These are phyloP conservation scores for Dolomedes plantarius DNA, from an alignment of 2,888 invertebrate species.

Conservation along the genomic window DNA sequence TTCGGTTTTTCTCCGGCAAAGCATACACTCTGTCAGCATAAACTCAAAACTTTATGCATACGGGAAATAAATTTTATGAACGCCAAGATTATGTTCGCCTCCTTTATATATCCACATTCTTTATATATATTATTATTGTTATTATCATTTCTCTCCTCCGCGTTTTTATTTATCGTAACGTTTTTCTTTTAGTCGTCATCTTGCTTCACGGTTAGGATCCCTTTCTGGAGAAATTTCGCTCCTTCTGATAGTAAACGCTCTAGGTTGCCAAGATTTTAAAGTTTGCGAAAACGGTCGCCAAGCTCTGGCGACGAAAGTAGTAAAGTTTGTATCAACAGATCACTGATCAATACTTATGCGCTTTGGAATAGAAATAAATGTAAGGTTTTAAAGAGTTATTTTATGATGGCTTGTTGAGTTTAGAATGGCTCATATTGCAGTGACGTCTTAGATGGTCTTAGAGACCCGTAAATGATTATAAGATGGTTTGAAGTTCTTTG, in stretches of 20 bases:
- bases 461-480: too few species aligned
- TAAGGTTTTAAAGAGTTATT: too few species aligned
- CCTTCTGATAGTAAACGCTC: neutral
- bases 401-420: too few species aligned
- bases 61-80: conserved; percentile 11
- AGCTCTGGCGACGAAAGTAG: neutral
- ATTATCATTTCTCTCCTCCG: conserved; percentile 15
- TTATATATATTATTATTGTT: conserved; percentile 14
- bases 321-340: neutral
- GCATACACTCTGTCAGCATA: neutral
- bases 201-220: neutral
- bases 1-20: neutral
- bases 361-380: too few species aligned
- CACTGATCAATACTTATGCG: neutral
- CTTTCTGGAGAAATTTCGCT: neutral
- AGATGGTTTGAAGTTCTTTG: too few species aligned
- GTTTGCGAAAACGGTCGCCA: neutral
- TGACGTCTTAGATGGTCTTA: too few species aligned
- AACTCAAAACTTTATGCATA: conserved; percentile 16
- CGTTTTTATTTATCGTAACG: conserved; percentile 5
- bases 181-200: conserved; percentile 9
- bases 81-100: conserved; percentile 9
- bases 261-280: conserved; percentile 10
- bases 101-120: neutral
- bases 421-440: too few species aligned